Evolutionary conservation across 2,888 invertebrate genomes (phyloP).

Genomic region (Nemapogon koenigi): DNA sequence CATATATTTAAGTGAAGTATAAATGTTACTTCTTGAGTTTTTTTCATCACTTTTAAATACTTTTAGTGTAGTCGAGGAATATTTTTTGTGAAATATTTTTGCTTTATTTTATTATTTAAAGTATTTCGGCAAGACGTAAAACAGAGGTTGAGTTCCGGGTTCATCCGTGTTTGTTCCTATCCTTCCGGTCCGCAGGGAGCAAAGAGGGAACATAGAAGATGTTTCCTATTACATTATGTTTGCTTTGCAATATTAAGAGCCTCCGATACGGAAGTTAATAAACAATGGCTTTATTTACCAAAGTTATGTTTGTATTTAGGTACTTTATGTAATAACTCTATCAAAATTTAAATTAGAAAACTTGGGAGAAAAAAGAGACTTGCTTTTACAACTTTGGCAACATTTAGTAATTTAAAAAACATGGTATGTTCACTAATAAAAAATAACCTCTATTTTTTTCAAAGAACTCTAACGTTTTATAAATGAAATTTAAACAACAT

Average conservation of each 20-base stretch:
- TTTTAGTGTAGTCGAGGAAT: no score
- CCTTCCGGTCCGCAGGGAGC: slow-evolving; percentile 5
- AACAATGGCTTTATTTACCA: slow-evolving; percentile 2
- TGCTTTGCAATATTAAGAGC: slow-evolving; percentile 41
- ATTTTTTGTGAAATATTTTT: no score
- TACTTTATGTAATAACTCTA: slow-evolving; percentile 5
- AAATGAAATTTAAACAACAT: not conserved
- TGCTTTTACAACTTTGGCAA: no score
- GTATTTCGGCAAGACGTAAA: slow-evolving; percentile 7
- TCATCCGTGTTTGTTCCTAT: slow-evolving; percentile 9
- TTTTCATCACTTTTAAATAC: no score
- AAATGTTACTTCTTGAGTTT: no score
- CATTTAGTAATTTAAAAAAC: no score
- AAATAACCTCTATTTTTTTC: no score
- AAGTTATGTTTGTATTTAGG: not conserved
- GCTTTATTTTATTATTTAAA: no score
- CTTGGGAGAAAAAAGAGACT: no score
- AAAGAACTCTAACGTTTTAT: not conserved
- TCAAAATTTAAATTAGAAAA: no score
- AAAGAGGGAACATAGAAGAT: slow-evolving; percentile 26
- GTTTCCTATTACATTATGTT: slow-evolving; percentile 42
- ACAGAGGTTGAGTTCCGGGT: slow-evolving; percentile 10
- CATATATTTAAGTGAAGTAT: no score
- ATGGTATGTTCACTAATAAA: no score
- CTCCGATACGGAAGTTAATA: slow-evolving; percentile 10